Evolutionary conservation across 2,888 invertebrate genomes (phyloP).

Genomic region (Podotricha telesiphe): DNA sequence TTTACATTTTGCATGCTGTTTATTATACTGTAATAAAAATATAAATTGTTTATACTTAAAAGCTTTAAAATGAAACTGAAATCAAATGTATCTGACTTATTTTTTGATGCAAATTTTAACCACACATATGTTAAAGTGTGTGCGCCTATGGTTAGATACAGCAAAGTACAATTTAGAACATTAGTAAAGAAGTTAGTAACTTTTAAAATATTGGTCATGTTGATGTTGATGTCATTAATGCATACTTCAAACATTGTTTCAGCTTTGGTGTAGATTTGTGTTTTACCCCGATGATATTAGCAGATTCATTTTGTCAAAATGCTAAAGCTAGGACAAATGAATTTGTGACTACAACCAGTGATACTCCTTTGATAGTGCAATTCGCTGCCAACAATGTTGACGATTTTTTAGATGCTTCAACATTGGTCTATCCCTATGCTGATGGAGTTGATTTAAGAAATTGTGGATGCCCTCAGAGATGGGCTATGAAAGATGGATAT

Average conservation of each 20-base stretch:
- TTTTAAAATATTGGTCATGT: conserved; percentile 3
- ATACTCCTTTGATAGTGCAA: conserved; percentile 95
- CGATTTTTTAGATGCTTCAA: conserved; percentile 93
- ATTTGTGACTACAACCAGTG: conserved; percentile 89
- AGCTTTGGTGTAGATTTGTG: conserved; percentile 94
- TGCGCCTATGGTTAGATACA: conserved; percentile 98
- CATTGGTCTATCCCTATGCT: conserved; percentile 91
- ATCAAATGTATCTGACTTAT: conserved; percentile 84
- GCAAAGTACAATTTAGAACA: conserved; percentile 81
- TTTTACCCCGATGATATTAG: conserved; percentile 98
- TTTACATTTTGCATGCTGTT: background rate
- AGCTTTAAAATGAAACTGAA: conserved; percentile 33
- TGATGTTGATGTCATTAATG: background rate
- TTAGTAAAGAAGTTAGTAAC: conserved; percentile 72
- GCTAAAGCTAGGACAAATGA: conserved; percentile 92
- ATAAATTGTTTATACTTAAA: background rate
- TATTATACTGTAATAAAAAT: background rate
- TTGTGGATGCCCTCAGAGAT: conserved; percentile 98
- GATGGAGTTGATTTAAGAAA: conserved; percentile 98
- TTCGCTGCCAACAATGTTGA: conserved; percentile 94
- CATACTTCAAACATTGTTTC: conserved; percentile 53
- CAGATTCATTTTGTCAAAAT: conserved; percentile 96
- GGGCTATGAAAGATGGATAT: conserved; percentile 96
- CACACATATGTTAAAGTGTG: conserved; percentile 89
- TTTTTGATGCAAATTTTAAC: conserved; percentile 77